Conservation (phyloP, 2,888 invertebrate genomes). For the Stenotaenia linearis region DNA sequence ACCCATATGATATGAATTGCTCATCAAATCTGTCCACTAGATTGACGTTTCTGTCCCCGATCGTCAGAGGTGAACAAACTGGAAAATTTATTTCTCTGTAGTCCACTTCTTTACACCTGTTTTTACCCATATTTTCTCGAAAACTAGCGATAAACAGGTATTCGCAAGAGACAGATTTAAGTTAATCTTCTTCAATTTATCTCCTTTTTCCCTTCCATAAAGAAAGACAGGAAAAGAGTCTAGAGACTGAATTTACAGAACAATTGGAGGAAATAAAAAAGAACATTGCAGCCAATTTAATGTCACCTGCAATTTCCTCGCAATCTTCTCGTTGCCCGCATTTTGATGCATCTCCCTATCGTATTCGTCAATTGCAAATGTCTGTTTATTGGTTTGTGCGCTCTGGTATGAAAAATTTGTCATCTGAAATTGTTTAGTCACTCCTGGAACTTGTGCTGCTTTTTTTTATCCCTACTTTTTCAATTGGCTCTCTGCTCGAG, state of each 20-base stretch:
- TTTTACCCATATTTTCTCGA: background rate
- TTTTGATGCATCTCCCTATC: background rate
- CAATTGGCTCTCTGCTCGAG: conserved; percentile 8
- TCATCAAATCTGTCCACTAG: background rate
- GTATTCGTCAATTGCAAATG: background rate
- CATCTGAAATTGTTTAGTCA: background rate
- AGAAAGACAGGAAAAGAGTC: background rate
- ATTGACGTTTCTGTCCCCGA: background rate
- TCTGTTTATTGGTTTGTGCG: background rate
- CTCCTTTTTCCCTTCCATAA: background rate
- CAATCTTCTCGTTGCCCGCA: background rate
- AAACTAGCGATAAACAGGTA: background rate
- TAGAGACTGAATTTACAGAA: background rate
- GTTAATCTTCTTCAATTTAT: background rate
- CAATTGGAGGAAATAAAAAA: background rate
- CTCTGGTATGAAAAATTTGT: background rate
- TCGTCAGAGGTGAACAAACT: background rate
- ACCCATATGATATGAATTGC: background rate
- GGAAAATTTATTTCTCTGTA: background rate
- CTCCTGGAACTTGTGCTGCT: background rate
- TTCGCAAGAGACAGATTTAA: background rate
- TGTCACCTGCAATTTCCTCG: background rate
- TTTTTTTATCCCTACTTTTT: conserved; percentile 7
- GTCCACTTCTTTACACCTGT: background rate
- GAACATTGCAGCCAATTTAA: background rate